These are phyloP conservation scores for Tupiocoris notatus DNA, from an alignment of 2,888 invertebrate species.

Conservation along the genomic window DNA sequence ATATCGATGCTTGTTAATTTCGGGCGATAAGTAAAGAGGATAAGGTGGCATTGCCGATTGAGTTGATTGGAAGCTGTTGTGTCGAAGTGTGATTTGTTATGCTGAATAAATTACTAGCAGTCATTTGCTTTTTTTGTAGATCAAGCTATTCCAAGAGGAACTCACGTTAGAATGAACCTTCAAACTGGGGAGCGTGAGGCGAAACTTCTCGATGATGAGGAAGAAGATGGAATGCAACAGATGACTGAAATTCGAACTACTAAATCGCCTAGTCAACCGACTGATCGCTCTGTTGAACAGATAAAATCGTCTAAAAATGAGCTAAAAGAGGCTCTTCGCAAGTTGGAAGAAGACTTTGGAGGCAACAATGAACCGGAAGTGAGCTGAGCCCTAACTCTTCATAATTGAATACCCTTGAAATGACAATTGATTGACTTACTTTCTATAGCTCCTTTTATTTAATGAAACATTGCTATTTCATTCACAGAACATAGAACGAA, in stretches of 20 bases:
- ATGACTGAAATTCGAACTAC: constrained; percentile 43
- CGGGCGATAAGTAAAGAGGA: too few relatives aligned
- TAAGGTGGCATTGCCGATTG: too few relatives aligned
- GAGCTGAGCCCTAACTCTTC: too few relatives aligned
- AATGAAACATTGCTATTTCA: too few relatives aligned
- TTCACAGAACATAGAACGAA: constrained; percentile 54
- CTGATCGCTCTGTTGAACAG: constrained; percentile 5
- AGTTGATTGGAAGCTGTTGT: too few relatives aligned
- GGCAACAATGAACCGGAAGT: constrained; percentile 15
- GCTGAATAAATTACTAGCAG: too few relatives aligned
- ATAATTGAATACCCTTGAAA: too few relatives aligned
- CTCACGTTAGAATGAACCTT: constrained; percentile 74
- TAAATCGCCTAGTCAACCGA: constrained; percentile 19
- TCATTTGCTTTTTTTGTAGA: too few relatives aligned
- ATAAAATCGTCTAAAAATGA: constrained; percentile 14
- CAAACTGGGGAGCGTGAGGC: constrained; percentile 72
- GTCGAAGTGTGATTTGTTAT: too few relatives aligned
- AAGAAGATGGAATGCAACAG: constrained; percentile 51
- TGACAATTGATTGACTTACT: too few relatives aligned
- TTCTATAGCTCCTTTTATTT: too few relatives aligned
- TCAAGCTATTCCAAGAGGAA: constrained; percentile 68
- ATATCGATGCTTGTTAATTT: too few relatives aligned
- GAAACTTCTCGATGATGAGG: constrained; percentile 61
- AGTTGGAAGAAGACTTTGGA: constrained; percentile 36
- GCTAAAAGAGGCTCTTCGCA: constrained; percentile 42